Percentiles rank a stretch among this genome's conserved stretches.
phyloP scores from a whole-genome alignment of 2,113 vertebrate genomes.

The Lycaon pictus region DNA sequence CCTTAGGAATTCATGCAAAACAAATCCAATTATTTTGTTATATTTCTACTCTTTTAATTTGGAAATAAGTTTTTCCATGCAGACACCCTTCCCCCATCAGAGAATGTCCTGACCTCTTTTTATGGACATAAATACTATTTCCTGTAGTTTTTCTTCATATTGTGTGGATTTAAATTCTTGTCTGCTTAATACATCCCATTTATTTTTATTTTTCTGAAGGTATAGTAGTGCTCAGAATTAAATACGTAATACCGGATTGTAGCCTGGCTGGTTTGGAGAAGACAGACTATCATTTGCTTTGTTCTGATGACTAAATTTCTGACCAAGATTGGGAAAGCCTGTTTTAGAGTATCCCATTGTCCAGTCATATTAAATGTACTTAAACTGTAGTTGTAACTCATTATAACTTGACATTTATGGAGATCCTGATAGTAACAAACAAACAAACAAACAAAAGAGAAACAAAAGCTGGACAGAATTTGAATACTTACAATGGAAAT shows the following conservation, averaged over 20 bases:
- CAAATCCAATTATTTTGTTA: neutral
- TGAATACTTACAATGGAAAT: slow-evolving; percentile 59
- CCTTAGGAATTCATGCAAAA: neutral
- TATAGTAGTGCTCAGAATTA: neutral
- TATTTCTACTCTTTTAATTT: neutral
- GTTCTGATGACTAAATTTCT: neutral
- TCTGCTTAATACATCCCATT: neutral
- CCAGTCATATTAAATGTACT: neutral
- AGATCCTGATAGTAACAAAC: neutral
- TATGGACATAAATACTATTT: neutral
- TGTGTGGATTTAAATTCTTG: neutral
- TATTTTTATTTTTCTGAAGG: neutral
- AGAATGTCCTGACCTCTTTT: neutral
- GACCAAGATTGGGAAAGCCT: neutral
- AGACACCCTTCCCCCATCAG: neutral
- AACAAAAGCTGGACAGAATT: neutral
- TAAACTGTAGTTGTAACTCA: neutral
- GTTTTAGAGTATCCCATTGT: neutral
- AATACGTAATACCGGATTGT: neutral
- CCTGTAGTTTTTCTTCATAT: neutral
- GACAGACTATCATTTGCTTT: neutral
- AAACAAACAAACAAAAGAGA: neutral
- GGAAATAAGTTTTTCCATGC: neutral
- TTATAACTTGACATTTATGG: slow-evolving; percentile 18
- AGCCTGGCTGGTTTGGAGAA: neutral